Base-by-base conservation (phyloP, 2,113 vertebrate species). In the Panthera tigris region DNA sequence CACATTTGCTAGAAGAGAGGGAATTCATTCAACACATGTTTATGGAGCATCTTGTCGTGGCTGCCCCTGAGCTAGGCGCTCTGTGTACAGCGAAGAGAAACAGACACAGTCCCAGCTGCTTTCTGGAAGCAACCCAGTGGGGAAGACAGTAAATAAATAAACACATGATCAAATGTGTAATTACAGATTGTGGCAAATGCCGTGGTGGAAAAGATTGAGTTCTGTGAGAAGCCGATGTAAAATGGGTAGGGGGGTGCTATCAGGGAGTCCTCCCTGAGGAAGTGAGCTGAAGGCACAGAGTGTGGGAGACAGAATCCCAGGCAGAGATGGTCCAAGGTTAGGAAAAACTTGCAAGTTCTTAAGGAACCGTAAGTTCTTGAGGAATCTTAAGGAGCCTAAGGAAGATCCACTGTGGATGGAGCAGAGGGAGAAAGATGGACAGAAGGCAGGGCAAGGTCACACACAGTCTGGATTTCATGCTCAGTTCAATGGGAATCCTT, bases 101-200 rank as follows among this genome's bases (percentile, higher is more conserved):
- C 73, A 89, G 79, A 90, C 33, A 52, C 3, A 33, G 48, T 74
- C 89, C 66, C 91, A 85, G 93, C 82, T 94, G 89, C 85, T 93
- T 23, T 83, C 94, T 29, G 48, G 63, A 87, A 78, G 36, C 73
- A 87, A 29, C 89, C 45, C 57, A n/a, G 18, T 61, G n/a, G 18
- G 71, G 68, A 31, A 92, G 79, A 90, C 6, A 50, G 85, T 81
- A 88, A 74, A 81, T 61, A 86, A 95, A 85, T 74, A 88, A 61
- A 69, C 65, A 84, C 52, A 50, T 0, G 0, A 13, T 45, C 63
- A 48, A 29, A 52, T 78, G 90, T 66, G 19, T 92, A 84, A 80
- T 90, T 73, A 69, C 73, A 36, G 83, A 81, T 66, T 31, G 80
- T 78, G 41, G 36, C 74, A 81, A 90, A 66, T 23, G 69, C 52